These are phyloP conservation scores for Eilema caniola DNA, from an alignment of 2,888 invertebrate species.

Conservation along the genomic window DNA sequence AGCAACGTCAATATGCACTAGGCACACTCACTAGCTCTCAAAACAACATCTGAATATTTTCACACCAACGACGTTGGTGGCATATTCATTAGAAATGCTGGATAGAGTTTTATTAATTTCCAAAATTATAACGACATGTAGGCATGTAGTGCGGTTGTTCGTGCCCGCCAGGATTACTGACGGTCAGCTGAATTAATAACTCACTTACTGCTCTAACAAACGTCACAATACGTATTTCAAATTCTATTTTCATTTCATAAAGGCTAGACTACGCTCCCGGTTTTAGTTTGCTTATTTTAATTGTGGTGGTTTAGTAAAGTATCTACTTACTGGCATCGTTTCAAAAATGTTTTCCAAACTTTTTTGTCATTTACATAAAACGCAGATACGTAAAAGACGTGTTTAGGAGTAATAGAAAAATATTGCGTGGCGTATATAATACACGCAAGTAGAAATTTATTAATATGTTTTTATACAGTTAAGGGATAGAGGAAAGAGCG, in stretches of 20 bases:
- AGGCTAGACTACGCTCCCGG: slow-evolving; percentile 55
- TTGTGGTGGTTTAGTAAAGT: slow-evolving; percentile 36
- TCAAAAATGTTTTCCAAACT: not conserved
- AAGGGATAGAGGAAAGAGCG: slow-evolving; percentile 36
- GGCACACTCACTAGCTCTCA: slow-evolving; percentile 45
- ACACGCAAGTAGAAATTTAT: slow-evolving; percentile 50
- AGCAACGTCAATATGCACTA: slow-evolving; percentile 68
- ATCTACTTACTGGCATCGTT: slow-evolving; percentile 21
- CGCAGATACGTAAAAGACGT: not conserved
- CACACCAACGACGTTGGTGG: slow-evolving; percentile 68
- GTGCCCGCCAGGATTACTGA: slow-evolving; percentile 68
- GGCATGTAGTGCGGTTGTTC: slow-evolving; percentile 67
- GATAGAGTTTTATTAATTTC: slow-evolving; percentile 79
- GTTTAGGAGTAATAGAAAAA: not conserved
- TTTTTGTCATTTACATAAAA: not conserved
- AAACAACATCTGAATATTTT: slow-evolving; percentile 70
- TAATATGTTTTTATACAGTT: slow-evolving; percentile 52
- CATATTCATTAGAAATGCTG: slow-evolving; percentile 65
- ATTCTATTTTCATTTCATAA: slow-evolving; percentile 69
- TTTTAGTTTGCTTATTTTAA: slow-evolving; percentile 57
- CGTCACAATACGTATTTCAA: slow-evolving; percentile 66
- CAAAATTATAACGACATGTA: slow-evolving; percentile 79
- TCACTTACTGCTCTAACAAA: slow-evolving; percentile 61
- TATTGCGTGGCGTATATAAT: slow-evolving; percentile 10
- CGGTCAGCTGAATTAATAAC: slow-evolving; percentile 76